Evolutionary conservation across 2,888 invertebrate genomes (phyloP).

Genomic region (Dasypolia templi): DNA sequence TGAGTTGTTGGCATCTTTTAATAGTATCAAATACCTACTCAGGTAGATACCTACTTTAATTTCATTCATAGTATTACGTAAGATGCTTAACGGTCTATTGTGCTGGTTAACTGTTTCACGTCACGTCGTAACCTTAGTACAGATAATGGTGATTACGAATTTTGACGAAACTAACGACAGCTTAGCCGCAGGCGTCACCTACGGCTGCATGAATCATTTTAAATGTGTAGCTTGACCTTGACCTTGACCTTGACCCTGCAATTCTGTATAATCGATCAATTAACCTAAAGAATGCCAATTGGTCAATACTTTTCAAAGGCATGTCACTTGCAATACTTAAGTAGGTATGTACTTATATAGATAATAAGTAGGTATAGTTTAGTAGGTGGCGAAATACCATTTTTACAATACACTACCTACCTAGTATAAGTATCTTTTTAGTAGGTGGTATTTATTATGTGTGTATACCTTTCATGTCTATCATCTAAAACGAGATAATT

Average conservation of each 20-base stretch:
- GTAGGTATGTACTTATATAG: slow-evolving; percentile 11
- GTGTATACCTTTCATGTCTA: background rate
- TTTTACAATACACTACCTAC: background rate
- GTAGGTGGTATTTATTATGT: background rate
- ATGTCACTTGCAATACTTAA: slow-evolving; percentile 33
- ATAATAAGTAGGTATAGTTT: background rate
- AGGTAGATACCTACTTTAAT: slow-evolving; percentile 41
- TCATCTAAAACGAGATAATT: background rate
- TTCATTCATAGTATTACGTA: slow-evolving; percentile 56
- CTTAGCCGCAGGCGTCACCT: slow-evolving; percentile 7
- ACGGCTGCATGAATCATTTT: slow-evolving; percentile 32
- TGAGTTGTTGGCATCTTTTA: slow-evolving; percentile 12
- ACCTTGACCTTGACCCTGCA: slow-evolving; percentile 73
- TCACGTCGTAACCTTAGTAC: slow-evolving; percentile 55
- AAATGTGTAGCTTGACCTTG: slow-evolving; percentile 67
- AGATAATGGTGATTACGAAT: slow-evolving; percentile 41
- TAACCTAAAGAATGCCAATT: slow-evolving; percentile 49
- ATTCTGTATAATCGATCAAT: slow-evolving; percentile 50
- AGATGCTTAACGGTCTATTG: slow-evolving; percentile 60
- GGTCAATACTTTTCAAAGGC: slow-evolving; percentile 37
- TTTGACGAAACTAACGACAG: slow-evolving; percentile 30
- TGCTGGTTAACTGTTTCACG: slow-evolving; percentile 49
- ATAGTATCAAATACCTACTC: slow-evolving; percentile 8
- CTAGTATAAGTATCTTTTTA: background rate
- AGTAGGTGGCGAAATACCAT: background rate